A percentile compares a stretch with the other conserved stretches of the same genome.
Evolutionary conservation across 1,140 invertebrate genomes (phyloP).

Genomic region (Bombus soroeensis): DNA sequence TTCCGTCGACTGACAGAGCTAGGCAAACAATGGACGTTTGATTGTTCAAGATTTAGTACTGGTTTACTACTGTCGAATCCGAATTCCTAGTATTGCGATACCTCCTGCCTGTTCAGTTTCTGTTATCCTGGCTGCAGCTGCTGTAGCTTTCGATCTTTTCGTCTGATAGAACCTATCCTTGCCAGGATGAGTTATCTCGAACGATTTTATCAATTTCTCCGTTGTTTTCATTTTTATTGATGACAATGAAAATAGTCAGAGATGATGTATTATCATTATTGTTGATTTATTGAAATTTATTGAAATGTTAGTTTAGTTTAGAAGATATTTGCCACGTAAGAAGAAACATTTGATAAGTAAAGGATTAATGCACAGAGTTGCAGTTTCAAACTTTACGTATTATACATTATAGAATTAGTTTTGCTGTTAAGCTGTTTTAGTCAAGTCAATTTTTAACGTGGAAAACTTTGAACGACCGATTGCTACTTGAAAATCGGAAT

Average conservation of each 20-base stretch:
- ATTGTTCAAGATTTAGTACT: slow-evolving; percentile 75
- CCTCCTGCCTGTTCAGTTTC: slow-evolving; percentile 43
- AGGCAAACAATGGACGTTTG: slow-evolving; percentile 75
- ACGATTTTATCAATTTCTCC: neutral
- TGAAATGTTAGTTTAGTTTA: neutral
- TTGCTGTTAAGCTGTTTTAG: neutral
- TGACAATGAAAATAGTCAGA: too few relatives aligned
- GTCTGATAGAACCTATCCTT: neutral
- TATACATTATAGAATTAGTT: too few relatives aligned
- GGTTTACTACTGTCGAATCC: slow-evolving; percentile 73
- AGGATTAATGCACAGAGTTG: too few relatives aligned
- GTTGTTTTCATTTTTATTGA: neutral
- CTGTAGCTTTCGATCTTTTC: neutral
- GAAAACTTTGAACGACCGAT: neutral
- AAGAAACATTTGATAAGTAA: neutral
- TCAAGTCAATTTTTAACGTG: neutral
- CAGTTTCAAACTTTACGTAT: neutral
- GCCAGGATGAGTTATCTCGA: neutral
- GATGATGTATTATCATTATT: too few relatives aligned
- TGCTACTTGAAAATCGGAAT: slow-evolving; percentile 22
- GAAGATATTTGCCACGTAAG: neutral
- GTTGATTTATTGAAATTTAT: too few relatives aligned
- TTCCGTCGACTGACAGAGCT: slow-evolving; percentile 71
- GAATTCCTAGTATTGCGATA: slow-evolving; percentile 66
- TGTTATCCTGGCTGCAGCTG: neutral